Conservation (phyloP, 2,797 vertebrate species). For the Helicolenus hilgendorfi region DNA sequence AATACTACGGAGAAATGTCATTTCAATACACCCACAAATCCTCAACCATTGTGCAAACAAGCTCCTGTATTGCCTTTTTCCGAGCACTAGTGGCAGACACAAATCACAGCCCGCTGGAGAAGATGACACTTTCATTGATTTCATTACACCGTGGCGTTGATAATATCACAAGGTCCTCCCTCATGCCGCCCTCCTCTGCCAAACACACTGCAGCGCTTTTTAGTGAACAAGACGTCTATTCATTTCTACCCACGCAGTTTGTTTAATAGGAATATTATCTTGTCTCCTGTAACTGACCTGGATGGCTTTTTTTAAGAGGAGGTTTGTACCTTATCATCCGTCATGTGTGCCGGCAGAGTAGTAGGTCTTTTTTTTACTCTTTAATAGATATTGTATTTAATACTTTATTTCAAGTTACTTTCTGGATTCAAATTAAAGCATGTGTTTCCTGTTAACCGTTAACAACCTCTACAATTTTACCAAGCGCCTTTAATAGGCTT, state of each 20-base stretch:
- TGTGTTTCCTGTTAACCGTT: neutral
- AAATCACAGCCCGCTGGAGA: slow-evolving; percentile 59
- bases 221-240: slow-evolving; percentile 25
- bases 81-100: slow-evolving; percentile 42
- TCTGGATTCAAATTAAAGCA: neutral
- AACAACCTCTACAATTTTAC: neutral
- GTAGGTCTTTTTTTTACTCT: neutral
- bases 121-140: slow-evolving; percentile 80
- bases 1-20: slow-evolving; percentile 69
- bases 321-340: neutral
- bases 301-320: neutral
- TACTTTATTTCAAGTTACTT: neutral
- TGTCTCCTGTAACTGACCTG: neutral
- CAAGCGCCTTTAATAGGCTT: neutral
- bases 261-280: slow-evolving; percentile 51
- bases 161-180: slow-evolving; percentile 68
- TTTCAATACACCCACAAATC: slow-evolving; percentile 85
- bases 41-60: slow-evolving; percentile 74
- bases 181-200: slow-evolving; percentile 38
- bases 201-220: slow-evolving; percentile 9
- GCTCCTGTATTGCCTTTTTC: slow-evolving; percentile 19
- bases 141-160: slow-evolving; percentile 70
- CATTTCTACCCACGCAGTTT: slow-evolving; percentile 21
- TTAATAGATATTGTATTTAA: neutral
- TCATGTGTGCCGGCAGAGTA: neutral